These are phyloP conservation scores for Terebella lapidaria DNA, from an alignment of 2,888 invertebrate genomes.

Conservation along the genomic window DNA sequence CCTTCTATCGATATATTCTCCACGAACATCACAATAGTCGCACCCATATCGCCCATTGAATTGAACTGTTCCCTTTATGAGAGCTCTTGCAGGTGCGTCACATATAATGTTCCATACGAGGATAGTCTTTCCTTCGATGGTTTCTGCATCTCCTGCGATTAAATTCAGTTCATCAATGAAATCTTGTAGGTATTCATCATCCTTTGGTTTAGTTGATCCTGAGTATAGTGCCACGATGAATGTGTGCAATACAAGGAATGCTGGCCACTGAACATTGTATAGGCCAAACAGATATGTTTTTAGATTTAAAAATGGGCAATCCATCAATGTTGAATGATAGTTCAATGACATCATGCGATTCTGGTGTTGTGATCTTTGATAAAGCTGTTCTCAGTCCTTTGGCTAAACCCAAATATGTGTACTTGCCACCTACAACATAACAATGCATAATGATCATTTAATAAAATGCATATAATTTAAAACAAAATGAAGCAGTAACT, in stretches of 20 bases:
- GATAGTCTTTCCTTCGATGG: not conserved
- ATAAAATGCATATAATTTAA: too few relatives aligned
- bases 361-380: not conserved
- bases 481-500: too few relatives aligned
- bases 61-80: slow-evolving; percentile 3
- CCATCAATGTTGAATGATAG: slow-evolving; percentile 3
- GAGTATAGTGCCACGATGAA: slow-evolving; percentile 3
- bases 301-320: slow-evolving; percentile 2
- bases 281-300: not conserved
- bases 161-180: not conserved
- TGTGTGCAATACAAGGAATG: not conserved
- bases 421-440: not conserved
- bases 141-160: not conserved
- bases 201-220: not conserved
- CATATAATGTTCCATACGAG: not conserved
- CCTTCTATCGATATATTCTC: not conserved
- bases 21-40: slow-evolving; percentile 5
- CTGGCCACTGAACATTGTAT: slow-evolving; percentile 1
- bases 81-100: slow-evolving; percentile 9
- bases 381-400: not conserved
- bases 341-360: not conserved
- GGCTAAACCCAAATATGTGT: not conserved
- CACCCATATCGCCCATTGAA: slow-evolving; percentile 8
- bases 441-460: too few relatives aligned
- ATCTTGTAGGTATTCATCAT: not conserved